Evolutionary conservation across 2,888 invertebrate species (phyloP).

Genomic region (Lasioglossum morio): DNA sequence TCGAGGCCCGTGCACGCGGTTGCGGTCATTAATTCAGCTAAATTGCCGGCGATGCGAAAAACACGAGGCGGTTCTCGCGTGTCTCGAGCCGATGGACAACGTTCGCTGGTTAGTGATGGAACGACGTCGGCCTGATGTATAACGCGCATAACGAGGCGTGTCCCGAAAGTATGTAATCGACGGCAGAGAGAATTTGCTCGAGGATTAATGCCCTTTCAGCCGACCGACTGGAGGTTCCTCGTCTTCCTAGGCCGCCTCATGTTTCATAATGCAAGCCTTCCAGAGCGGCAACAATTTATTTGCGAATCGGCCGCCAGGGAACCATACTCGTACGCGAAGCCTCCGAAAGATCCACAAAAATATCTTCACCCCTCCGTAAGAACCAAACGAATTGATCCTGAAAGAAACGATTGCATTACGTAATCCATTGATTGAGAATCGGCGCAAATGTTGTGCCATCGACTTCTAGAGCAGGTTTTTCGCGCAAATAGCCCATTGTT

Average conservation of each 20-base stretch:
- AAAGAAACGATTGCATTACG: background rate
- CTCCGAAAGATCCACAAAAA: no score
- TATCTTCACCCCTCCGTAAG: no score
- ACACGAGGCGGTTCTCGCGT: conserved; percentile 20
- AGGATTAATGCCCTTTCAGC: conserved; percentile 65
- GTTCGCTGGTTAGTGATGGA: conserved; percentile 28
- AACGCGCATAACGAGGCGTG: conserved; percentile 59
- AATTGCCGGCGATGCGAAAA: conserved; percentile 50
- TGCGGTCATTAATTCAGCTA: conserved; percentile 55
- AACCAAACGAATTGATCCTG: no score
- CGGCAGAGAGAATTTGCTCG: conserved; percentile 50
- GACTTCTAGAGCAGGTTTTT: background rate
- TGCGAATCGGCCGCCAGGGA: no score
- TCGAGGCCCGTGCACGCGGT: conserved; percentile 39
- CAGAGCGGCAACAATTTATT: conserved; percentile 29
- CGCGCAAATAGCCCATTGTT: background rate
- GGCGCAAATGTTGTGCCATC: background rate
- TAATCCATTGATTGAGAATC: background rate
- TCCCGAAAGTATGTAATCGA: conserved; percentile 60
- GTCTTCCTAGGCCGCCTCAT: conserved; percentile 57
- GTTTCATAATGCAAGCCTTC: conserved; percentile 54
- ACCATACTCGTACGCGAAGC: no score
- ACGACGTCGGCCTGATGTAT: conserved; percentile 43
- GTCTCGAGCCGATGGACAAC: conserved; percentile 22
- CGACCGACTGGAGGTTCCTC: conserved; percentile 47